Percentiles rank a stretch among this genome's conserved stretches.
phyloP scores from a whole-genome alignment of 1,140 invertebrate species.

The Diprion similis region DNA sequence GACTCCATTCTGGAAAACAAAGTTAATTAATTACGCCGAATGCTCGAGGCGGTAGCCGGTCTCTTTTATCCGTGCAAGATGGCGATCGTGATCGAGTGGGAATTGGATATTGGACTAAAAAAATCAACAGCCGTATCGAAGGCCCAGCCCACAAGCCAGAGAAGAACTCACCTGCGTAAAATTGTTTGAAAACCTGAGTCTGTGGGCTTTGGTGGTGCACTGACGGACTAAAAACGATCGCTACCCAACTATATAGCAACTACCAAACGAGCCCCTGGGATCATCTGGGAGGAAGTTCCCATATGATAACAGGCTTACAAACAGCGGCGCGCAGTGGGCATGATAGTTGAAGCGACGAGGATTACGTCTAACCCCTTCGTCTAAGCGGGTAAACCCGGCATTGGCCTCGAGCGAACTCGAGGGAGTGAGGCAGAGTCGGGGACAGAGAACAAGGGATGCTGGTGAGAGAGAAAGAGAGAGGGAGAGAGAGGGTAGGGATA shows the following conservation, averaged over 20 bases:
- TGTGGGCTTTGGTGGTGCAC: background rate
- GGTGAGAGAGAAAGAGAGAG: conserved; percentile 26
- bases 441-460: conserved; percentile 12
- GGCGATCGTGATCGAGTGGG: background rate
- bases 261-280: background rate
- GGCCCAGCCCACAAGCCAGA: too few species aligned
- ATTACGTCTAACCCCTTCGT: conserved; percentile 44
- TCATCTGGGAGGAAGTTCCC: background rate
- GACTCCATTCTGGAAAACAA: conserved; percentile 30
- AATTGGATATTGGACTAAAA: too few species aligned
- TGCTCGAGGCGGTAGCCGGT: conserved; percentile 20
- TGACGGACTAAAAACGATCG: background rate
- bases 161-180: too few species aligned
- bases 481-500: conserved; percentile 42
- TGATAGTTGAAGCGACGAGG: conserved; percentile 39
- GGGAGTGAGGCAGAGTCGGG: conserved; percentile 12
- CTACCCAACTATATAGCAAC: too few species aligned
- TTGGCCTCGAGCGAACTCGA: background rate
- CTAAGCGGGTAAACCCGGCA: conserved; percentile 42
- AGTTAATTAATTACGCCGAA: conserved; percentile 41
- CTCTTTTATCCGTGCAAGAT: conserved; percentile 36
- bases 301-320: conserved; percentile 35
- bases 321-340: conserved; percentile 29
- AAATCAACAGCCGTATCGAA: too few species aligned
- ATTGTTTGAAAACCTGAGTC: too few species aligned